Conservation (phyloP, 2,888 invertebrate species). For the Plebejus anna region DNA sequence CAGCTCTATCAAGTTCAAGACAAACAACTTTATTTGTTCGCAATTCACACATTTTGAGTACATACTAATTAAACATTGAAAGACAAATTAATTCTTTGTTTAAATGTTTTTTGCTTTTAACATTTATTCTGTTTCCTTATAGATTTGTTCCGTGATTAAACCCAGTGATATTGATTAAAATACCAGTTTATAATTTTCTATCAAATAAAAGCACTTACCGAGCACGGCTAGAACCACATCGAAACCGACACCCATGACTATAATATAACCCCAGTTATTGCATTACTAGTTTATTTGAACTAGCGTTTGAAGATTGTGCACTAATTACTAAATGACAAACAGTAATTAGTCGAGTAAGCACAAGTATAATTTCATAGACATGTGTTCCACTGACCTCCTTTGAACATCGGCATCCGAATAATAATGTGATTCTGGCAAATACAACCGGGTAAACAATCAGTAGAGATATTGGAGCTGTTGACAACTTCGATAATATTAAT, state of each 20-base stretch:
- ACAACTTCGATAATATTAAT: too few species aligned
- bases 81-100: background rate
- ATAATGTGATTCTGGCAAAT: background rate
- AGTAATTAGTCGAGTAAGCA: background rate
- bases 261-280: background rate
- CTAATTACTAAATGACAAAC: background rate
- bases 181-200: background rate
- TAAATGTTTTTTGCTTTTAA: background rate
- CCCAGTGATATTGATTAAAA: background rate
- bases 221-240: background rate
- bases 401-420: background rate
- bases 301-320: background rate
- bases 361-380: background rate
- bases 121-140: background rate
- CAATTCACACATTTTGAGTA: background rate
- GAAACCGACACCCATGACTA: background rate
- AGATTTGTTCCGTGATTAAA: background rate
- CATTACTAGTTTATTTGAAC: background rate
- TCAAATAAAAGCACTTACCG: background rate
- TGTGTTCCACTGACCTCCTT: background rate
- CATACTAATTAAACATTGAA: background rate
- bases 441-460: background rate
- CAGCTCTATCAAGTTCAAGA: background rate
- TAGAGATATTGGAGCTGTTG: background rate
- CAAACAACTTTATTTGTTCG: background rate